Evolutionary conservation across 2,797 vertebrate species (phyloP), one percentile per base, ranked within the genome.

Genomic region (Arnoldichthys spilopterus): DNA sequence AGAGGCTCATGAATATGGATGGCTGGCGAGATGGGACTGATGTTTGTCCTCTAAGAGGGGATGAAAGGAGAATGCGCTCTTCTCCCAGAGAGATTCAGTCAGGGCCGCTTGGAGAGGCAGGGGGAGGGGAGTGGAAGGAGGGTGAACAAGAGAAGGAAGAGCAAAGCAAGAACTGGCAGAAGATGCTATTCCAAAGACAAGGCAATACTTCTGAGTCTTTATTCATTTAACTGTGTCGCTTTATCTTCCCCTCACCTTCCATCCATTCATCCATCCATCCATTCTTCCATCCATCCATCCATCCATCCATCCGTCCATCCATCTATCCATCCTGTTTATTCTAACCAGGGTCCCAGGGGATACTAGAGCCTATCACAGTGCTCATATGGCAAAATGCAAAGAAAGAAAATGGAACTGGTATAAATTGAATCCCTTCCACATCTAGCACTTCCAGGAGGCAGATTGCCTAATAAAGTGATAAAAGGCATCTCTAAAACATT

Each of bases 1-100:
- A 93, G 92, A 89, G 79, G 72, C 89, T 95, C 93, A 94, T 95
- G 92, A 94, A 95, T 95, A 94, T 94, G 93, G 91, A 94, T 93
- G 90, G 83, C 75, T 80, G 80, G 88, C 74, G 79, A 92, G 91
- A 94, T 91, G 91, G 92, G 91, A 92, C 92, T 93, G 92, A 94
- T 93, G 93, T 94, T 93, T 94, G 94, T 94, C 94, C 94, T 95
- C 93, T 92, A 94, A 93, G 90, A 93, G 90, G 86, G 91, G 92
- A 94, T 94, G 92, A 94, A 94, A 95, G 92, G 93, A 90, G 92
- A 93, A 93, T 87, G 86, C 87, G 88, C 86, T 90, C 88, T 86
- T 83, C 88, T 92, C 90, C 90, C 90, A 74, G 64, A 90, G 90
- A 91, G 91, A 89, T 87, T 85, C 85, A 91, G 88, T 88, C 91